Conservation (phyloP, 2,888 invertebrate species). For the Venusia cambrica region DNA sequence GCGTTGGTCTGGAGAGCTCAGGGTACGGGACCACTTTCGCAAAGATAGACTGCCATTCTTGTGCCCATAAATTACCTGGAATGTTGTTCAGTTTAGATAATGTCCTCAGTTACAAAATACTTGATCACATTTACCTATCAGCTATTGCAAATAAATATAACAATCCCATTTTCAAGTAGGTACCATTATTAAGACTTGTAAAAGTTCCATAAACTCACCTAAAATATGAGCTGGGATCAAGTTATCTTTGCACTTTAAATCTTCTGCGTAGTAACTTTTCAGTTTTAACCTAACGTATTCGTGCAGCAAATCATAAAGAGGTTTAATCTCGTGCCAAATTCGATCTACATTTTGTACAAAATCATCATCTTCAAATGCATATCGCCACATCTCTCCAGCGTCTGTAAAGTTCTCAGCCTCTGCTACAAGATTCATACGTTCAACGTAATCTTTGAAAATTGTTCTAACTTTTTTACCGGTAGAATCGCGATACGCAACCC, state of each 20-base stretch:
- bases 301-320: slow-evolving; percentile 84
- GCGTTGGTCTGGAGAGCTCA: slow-evolving; percentile 74
- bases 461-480: slow-evolving; percentile 83
- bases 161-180: no score
- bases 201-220: slow-evolving; percentile 66
- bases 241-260: slow-evolving; percentile 63
- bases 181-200: slow-evolving; percentile 8
- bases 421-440: slow-evolving; percentile 83
- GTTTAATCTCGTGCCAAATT: slow-evolving; percentile 82
- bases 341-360: slow-evolving; percentile 64
- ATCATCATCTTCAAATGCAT: slow-evolving; percentile 64
- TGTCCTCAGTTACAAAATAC: no score
- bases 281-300: slow-evolving; percentile 82
- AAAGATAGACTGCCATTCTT: slow-evolving; percentile 80
- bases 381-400: slow-evolving; percentile 73
- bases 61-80: slow-evolving; percentile 85
- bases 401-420: slow-evolving; percentile 72
- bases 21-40: slow-evolving; percentile 75
- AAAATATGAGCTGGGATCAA: slow-evolving; percentile 86
- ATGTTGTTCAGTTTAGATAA: no score
- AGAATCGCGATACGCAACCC: slow-evolving; percentile 84
- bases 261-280: slow-evolving; percentile 67
- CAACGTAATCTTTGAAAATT: slow-evolving; percentile 82
- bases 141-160: no score
- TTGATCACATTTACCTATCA: no score